Conservation (phyloP, 35 echinoderm and acorn worm genomes). For the Hemicentrotus pulcherrimus region DNA sequence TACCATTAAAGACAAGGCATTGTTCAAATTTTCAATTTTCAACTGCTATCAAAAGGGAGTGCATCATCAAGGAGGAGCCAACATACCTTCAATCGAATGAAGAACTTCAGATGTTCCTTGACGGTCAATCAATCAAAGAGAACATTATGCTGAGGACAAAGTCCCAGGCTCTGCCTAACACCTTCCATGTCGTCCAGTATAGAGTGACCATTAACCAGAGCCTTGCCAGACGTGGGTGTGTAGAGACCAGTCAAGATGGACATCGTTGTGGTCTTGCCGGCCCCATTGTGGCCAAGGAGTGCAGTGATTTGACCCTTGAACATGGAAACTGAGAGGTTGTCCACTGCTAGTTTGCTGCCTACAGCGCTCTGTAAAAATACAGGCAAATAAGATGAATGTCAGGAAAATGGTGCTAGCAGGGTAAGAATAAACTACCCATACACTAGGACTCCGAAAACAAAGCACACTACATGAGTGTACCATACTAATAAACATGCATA, state of each 20-base stretch:
- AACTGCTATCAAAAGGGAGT: background rate
- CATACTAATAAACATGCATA: background rate
- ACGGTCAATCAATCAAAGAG: conserved; percentile 96
- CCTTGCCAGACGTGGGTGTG: conserved; percentile 79
- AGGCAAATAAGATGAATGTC: background rate
- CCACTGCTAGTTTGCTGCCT: conserved; percentile 94
- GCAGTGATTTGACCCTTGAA: conserved; percentile 98
- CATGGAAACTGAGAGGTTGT: conserved; percentile 87
- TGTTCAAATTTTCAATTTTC: background rate
- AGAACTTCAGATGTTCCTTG: conserved; percentile 95
- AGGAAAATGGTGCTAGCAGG: background rate
- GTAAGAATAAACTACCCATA: background rate
- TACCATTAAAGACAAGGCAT: background rate
- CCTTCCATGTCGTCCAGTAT: conserved; percentile 77
- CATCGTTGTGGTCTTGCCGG: conserved; percentile 99
- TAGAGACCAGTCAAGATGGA: conserved; percentile 97
- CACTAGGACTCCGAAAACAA: background rate
- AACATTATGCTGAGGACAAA: conserved; percentile 99
- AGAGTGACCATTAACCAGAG: conserved; percentile 80
- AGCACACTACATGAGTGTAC: background rate
- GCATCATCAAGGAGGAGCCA: background rate
- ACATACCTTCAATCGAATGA: conserved; percentile 90
- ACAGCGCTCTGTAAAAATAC: conserved; percentile 81
- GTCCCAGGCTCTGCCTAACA: conserved; percentile 79
- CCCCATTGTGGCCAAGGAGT: conserved; percentile 95